Base-by-base conservation (phyloP, 2,888 invertebrate species). In the Dasypogon diadema region DNA sequence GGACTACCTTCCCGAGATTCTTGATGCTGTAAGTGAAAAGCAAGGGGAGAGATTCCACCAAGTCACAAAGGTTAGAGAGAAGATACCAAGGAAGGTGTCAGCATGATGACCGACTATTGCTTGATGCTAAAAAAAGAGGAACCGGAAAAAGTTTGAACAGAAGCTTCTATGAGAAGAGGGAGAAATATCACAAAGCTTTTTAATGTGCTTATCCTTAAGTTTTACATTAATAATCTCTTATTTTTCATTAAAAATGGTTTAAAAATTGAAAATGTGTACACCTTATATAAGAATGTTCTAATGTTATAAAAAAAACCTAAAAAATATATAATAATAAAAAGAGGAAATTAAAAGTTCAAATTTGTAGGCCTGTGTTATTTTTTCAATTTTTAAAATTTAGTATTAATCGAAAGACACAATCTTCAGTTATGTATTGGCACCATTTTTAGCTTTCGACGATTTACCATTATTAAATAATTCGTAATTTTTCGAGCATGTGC, bases 1-100 rank as follows among this genome's bases (percentile, higher is more conserved):
- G 18, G 48, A 68, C 22, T 68, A 46, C 68, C 22, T 68, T 68
- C 48, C 21, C 2, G 2, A 65, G 6, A 65, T 12, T 18, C n/a
- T 65, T 14, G 42, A 48, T n/a, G 68, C 21, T 48, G 68, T 48
- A 2, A 68, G 48, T 6, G 68, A 68, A 16, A 18, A 51, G 1
- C 1, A 42, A 51, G 18, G 2, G 18, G 51, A 51, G 51, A 16
- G 2, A 51, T 51, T 51, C 21, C 18, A 51, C 6, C 18, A 51
- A 51, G 51, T 3, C 21, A 51, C 18, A 21, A 51, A 51, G 51
- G n/a, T 51, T 51, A 18, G 51, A 51, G 21, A 16, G 2, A 16
- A 51, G 1, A 51, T 51, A 51, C 51, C 1, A 5, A 16, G 51
- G 12, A 16, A 51, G 0, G 3, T 16, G 51, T 51, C 18, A 16